Percentiles rank a stretch among this genome's conserved stretches.
Conservation (phyloP, 1,140 invertebrate species). For the Diorhabda carinulata region DNA sequence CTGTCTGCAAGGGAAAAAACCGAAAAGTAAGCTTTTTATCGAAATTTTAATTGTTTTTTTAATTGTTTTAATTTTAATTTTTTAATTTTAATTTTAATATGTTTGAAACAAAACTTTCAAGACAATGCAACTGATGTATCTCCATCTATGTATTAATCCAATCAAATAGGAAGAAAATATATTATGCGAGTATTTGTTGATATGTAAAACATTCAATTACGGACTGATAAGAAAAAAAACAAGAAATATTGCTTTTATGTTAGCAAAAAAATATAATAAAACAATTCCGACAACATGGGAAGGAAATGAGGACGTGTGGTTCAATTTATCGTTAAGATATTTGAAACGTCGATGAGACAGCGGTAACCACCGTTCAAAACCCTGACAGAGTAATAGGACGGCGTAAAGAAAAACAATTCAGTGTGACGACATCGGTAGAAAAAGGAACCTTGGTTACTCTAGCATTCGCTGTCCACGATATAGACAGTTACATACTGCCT, state of each 20-base stretch:
- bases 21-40: too few relatives aligned
- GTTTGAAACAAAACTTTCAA: too few relatives aligned
- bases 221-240: slow-evolving; percentile 21
- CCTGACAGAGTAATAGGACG: slow-evolving; percentile 38
- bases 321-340: slow-evolving; percentile 45
- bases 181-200: too few relatives aligned
- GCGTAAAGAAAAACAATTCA: slow-evolving; percentile 47
- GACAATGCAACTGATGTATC: too few relatives aligned
- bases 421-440: slow-evolving; percentile 48
- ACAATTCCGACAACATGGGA: slow-evolving; percentile 25
- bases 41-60: too few relatives aligned
- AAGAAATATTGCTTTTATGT: slow-evolving; percentile 35
- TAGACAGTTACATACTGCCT: slow-evolving; percentile 45
- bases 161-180: too few relatives aligned
- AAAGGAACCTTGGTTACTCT: slow-evolving; percentile 44
- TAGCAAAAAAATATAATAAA: slow-evolving; percentile 35
- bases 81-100: too few relatives aligned
- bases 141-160: too few relatives aligned
- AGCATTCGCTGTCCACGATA: slow-evolving; percentile 41
- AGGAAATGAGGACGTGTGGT: slow-evolving; percentile 48
- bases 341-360: slow-evolving; percentile 49
- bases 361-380: slow-evolving; percentile 49
- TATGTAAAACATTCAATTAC: too few relatives aligned
- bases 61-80: too few relatives aligned
- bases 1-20: too few relatives aligned